Evolutionary conservation across 2,113 vertebrate genomes (phyloP), one percentile per base, ranked within the genome.

Genomic region (Anhinga anhinga): DNA sequence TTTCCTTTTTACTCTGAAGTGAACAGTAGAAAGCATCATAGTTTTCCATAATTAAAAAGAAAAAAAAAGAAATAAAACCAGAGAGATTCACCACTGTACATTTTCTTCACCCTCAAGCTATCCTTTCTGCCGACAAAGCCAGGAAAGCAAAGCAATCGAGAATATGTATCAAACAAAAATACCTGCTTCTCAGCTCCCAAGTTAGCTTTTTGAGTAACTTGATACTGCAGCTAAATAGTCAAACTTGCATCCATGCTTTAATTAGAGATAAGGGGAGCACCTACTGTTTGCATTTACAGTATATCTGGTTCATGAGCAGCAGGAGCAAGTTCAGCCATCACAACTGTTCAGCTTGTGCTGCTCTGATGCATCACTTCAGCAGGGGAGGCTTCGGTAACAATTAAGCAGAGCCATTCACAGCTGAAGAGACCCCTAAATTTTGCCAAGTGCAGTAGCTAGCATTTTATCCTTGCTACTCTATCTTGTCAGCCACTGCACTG

Each of bases 201-300:
- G 49, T 4, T n/a, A 80, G 61, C 89, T 70, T 66, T 88, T 61
- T 63, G 49, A 95, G 85, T 69, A 89, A 90, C 78, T 40, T 55
- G 15, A 88, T 78, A 86, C 18, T n/a, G 56, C 52, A 86, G 49
- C 76, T 88, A 82, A 97, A 81, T 7, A 63, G 47, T 67, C 80
- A 50, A 87, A 71, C 63, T 58, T 34, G 20, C 29, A 84, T 67
- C 50, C 47, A 12, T 8, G 22, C 81, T 94, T 96, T 95, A 94
- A 96, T 92, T 88, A 82, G 66, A 88, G 72, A 44, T 52, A 84
- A 78, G 94, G 82, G 50, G 82, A 84, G 62, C 72, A 82, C 66
- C 84, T 92, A 73, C 72, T 96, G 81, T 58, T 93, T 91, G 90
- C 77, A 87, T 95, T 95, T 95, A 77, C 58, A 89, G 44, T 63